Percentiles rank a stretch among this genome's conserved stretches.
phyloP scores from a whole-genome alignment of 2,888 invertebrate genomes.

The Diplazon laetatorius region DNA sequence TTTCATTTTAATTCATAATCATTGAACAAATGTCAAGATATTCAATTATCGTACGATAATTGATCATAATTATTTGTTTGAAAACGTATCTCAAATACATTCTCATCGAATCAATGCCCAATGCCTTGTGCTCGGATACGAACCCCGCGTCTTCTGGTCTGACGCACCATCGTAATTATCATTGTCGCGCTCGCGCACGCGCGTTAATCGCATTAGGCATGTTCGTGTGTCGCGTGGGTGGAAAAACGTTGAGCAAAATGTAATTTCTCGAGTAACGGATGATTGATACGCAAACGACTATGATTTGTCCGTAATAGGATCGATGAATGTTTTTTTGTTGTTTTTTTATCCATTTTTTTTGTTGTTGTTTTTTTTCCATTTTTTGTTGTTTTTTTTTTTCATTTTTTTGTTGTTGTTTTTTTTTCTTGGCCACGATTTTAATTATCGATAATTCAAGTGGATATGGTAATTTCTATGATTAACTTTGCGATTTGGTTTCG shows the following conservation, averaged over 20 bases:
- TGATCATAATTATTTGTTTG: too few relatives aligned
- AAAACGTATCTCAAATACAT: slow-evolving; percentile 5
- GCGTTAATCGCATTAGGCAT: slow-evolving; percentile 11
- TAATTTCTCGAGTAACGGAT: slow-evolving; percentile 45
- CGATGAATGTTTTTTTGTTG: slow-evolving; percentile 16
- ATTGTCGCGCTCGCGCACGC: slow-evolving; percentile 12
- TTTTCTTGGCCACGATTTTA: slow-evolving; percentile 1
- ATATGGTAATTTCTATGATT: slow-evolving; percentile 20
- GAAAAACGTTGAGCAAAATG: slow-evolving; percentile 12
- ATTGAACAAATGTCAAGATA: too few relatives aligned
- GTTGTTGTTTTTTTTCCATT: background rate
- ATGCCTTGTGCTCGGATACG: slow-evolving; percentile 35
- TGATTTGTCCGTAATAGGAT: slow-evolving; percentile 36
- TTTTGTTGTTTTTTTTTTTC: background rate
- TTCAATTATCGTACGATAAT: too few relatives aligned
- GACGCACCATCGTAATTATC: slow-evolving; percentile 31
- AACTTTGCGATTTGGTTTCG: slow-evolving; percentile 23
- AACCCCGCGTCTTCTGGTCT: slow-evolving; percentile 56
- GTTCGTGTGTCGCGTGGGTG: slow-evolving; percentile 35
- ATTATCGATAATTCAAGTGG: slow-evolving; percentile 4
- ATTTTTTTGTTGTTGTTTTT: slow-evolving; percentile 15
- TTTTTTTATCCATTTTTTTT: too few relatives aligned
- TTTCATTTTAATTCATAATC: too few relatives aligned
- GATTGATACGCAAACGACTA: slow-evolving; percentile 39
- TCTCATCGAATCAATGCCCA: slow-evolving; percentile 42